Evolutionary conservation across 1,140 invertebrate species (phyloP).

Genomic region (Drosophila ficusphila): DNA sequence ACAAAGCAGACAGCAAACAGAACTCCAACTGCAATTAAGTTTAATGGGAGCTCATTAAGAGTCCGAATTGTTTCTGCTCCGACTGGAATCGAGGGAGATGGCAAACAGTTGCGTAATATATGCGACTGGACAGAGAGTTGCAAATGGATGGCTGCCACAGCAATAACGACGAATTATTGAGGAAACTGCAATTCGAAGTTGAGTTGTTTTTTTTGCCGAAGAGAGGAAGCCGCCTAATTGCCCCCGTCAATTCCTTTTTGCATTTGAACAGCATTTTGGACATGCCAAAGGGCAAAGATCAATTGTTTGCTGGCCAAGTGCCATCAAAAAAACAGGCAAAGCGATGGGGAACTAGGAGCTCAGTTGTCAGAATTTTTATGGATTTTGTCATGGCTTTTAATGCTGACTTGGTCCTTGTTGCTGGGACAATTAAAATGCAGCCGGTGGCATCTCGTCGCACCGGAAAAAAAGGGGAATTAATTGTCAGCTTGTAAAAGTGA

Average conservation of each 20-base stretch:
- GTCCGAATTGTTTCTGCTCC: constrained; percentile 55
- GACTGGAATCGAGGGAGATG: constrained; percentile 20
- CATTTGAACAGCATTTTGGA: constrained; percentile 6
- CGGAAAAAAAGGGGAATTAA: constrained; percentile 37
- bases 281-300: constrained; percentile 31
- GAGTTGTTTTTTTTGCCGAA: constrained; percentile 22
- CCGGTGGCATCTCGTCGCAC: constrained; percentile 51
- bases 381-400: constrained; percentile 22
- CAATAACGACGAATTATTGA: constrained; percentile 50
- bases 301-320: constrained; percentile 24
- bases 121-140: not conserved
- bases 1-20: constrained; percentile 47
- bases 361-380: constrained; percentile 35
- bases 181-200: constrained; percentile 36
- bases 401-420: constrained; percentile 11
- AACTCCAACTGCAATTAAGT: constrained; percentile 79
- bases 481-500: constrained; percentile 56
- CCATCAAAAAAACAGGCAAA: constrained; percentile 28
- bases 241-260: constrained; percentile 27
- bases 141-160: constrained; percentile 15
- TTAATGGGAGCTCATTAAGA: constrained; percentile 81
- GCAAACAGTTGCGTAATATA: constrained; percentile 66
- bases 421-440: constrained; percentile 67
- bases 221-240: constrained; percentile 60
- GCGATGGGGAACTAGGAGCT: constrained; percentile 12